Evolutionary conservation across 2,888 invertebrate genomes (phyloP).

Genomic region (Microplitis manilae): DNA sequence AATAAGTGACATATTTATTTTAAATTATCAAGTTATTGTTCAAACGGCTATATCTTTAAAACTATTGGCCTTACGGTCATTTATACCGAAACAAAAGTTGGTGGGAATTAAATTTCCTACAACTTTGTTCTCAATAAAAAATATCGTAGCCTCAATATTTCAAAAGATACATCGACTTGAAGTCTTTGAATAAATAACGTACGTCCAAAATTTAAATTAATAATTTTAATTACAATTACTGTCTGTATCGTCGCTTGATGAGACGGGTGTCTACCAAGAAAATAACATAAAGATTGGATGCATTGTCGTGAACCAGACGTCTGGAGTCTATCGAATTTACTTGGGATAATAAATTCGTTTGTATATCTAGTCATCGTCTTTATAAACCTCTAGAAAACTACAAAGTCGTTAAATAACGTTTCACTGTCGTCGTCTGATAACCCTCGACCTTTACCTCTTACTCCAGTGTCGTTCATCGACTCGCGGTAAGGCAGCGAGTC

Average conservation of each 20-base stretch:
- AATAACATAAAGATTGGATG: background rate
- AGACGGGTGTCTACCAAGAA: background rate
- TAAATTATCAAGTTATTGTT: too few species aligned
- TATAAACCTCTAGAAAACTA: background rate
- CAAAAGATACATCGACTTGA: too few species aligned
- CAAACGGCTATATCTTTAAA: too few species aligned
- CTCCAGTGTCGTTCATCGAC: slow-evolving; percentile 50
- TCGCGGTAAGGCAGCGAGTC: slow-evolving; percentile 54
- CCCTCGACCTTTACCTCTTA: slow-evolving; percentile 45
- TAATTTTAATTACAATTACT: background rate
- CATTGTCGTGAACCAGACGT: background rate
- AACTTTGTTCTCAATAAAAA: too few species aligned
- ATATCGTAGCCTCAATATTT: too few species aligned
- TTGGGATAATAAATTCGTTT: slow-evolving; percentile 20
- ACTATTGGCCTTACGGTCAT: too few species aligned
- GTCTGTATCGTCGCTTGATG: too few species aligned
- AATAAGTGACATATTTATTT: too few species aligned
- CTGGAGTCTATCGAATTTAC: slow-evolving; percentile 17
- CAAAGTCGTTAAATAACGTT: background rate
- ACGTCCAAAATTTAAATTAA: background rate
- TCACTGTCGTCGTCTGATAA: slow-evolving; percentile 35
- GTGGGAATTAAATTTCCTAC: too few species aligned
- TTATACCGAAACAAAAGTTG: too few species aligned
- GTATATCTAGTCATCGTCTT: background rate
- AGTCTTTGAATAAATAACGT: too few species aligned